A percentile compares a stretch with the other conserved stretches of the same genome.
phyloP scores from a whole-genome alignment of 2,888 invertebrate species.

The Orthonevra nobilis region DNA sequence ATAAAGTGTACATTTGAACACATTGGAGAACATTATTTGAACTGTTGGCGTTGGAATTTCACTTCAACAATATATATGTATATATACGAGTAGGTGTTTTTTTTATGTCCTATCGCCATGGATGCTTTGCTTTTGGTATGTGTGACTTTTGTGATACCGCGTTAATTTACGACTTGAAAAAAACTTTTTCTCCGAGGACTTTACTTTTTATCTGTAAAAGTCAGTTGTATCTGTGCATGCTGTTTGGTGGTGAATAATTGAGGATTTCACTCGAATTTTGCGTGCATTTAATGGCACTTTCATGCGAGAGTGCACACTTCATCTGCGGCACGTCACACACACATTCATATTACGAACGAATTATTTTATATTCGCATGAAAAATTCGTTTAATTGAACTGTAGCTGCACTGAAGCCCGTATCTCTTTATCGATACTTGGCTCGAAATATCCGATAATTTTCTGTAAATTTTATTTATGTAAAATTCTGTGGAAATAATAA shows the following conservation, averaged over 20 bases:
- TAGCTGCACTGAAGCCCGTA: too few relatives aligned
- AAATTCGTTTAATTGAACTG: constrained; percentile 45
- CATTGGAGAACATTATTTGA: constrained; percentile 36
- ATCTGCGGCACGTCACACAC: background rate
- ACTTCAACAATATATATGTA: too few relatives aligned
- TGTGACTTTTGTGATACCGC: constrained; percentile 58
- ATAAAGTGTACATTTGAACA: constrained; percentile 27
- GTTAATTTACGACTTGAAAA: constrained; percentile 52
- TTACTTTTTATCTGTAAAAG: constrained; percentile 34
- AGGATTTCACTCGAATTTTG: constrained; percentile 32
- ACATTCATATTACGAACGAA: too few relatives aligned
- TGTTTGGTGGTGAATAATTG: constrained; percentile 38
- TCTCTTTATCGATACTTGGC: too few relatives aligned
- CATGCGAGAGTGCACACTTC: background rate
- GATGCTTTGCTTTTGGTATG: constrained; percentile 9
- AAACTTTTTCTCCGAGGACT: constrained; percentile 1
- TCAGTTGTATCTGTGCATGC: constrained; percentile 8
- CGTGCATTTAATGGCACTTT: constrained; percentile 53
- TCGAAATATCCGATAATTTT: too few relatives aligned
- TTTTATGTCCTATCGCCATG: constrained; percentile 20
- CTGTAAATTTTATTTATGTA: too few relatives aligned
- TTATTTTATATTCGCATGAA: constrained; percentile 46
- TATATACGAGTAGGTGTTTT: background rate
- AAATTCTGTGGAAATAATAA: too few relatives aligned
- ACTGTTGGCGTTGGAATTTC: background rate